Base-by-base conservation (phyloP, 2,113 vertebrate species). In the Sinosuthora webbiana region DNA sequence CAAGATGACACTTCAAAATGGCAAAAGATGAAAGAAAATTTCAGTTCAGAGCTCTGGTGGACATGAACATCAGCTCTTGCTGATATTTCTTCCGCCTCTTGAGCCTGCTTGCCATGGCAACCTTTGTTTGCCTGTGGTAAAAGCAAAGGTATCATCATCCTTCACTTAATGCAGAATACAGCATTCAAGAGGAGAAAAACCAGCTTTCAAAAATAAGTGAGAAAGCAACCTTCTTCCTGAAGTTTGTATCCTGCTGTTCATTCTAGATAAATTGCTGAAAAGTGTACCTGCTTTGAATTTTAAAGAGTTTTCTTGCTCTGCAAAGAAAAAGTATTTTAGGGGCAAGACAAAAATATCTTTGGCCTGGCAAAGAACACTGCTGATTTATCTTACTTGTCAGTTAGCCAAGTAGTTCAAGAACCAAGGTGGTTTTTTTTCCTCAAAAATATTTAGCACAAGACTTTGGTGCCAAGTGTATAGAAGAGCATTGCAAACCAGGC, bases 1-100 rank as follows among this genome's bases (percentile, higher is more conserved):
- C 92, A 92, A 60, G 80, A 77, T 81, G 95, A 95, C 91, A 92
- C 90, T 96, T 96, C 95, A 97, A 97, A 95, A 96, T 95, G 96
- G 82, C 78, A 94, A 90, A 96, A 97, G 97, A 98, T 98, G 97
- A 98, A 97, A 98, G 96, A 97, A 98, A 97, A 96, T 96, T 97
- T 98, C 93, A 75, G 70, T 92, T 92, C 87, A 37, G 65, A 39
- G 95, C 93, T 88, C 93, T 57, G 52, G 90, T 95, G 80, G 79
- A 94, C 88, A 70, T 27, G 75, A 93, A 88, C 80, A 60, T 90
- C 93, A 79, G 65, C 77, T 70, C 71, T 95, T 57, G 55, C 70
- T 76, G 87, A 45, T 69, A 37, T 93, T 96, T 94, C 81, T 94
- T 92, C 83, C 2, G 20, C 93, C 86, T 91, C 90, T 83, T 80